A percentile compares a stretch with the other conserved stretches of the same genome.
Conservation (phyloP, 2,888 invertebrate species). For the Phalera bucephala region DNA sequence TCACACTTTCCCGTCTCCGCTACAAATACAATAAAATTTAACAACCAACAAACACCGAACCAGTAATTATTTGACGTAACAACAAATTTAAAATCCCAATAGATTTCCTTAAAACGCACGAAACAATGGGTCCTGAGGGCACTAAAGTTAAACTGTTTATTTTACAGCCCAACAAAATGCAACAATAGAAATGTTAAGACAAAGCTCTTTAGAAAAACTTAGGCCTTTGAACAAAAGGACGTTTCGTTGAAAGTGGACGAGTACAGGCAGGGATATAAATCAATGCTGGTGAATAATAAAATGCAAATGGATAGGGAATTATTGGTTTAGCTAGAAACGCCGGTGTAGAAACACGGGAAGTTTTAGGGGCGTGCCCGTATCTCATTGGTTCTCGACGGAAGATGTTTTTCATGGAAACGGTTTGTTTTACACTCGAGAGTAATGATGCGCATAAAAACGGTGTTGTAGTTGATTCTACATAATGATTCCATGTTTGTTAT, state of each 20-base stretch:
- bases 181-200: slow-evolving; percentile 69
- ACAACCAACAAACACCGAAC: neutral
- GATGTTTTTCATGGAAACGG: slow-evolving; percentile 1
- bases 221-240: slow-evolving; percentile 66
- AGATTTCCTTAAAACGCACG: slow-evolving; percentile 38
- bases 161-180: slow-evolving; percentile 56
- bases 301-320: slow-evolving; percentile 37
- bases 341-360: slow-evolving; percentile 13
- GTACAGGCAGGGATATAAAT: slow-evolving; percentile 56
- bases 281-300: slow-evolving; percentile 61
- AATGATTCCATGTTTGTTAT: no score
- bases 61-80: slow-evolving; percentile 1
- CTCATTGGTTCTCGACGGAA: neutral
- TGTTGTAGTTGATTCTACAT: no score
- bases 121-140: slow-evolving; percentile 54
- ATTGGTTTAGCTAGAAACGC: slow-evolving; percentile 30
- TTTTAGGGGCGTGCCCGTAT: slow-evolving; percentile 1
- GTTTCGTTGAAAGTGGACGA: slow-evolving; percentile 58
- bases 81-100: slow-evolving; percentile 30
- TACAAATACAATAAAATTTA: neutral
- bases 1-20: neutral
- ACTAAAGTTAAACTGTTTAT: slow-evolving; percentile 68
- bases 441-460: no score
- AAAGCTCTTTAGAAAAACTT: slow-evolving; percentile 70
- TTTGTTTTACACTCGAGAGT: neutral